Evolutionary conservation across 2,797 vertebrate genomes (phyloP).

Genomic region (Echeneis naucrates): DNA sequence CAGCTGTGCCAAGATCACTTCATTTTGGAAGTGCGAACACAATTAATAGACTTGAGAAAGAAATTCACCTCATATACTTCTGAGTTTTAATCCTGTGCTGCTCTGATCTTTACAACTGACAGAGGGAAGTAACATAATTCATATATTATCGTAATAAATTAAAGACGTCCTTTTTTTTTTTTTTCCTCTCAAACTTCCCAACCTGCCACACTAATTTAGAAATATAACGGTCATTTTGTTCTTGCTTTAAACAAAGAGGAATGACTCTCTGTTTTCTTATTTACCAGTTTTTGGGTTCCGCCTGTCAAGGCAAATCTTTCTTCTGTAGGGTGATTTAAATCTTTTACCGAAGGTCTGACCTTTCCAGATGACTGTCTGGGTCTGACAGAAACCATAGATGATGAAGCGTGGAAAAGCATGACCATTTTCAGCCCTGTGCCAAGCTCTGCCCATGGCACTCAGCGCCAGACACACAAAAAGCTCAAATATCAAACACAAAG

Average conservation of each 20-base stretch:
- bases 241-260: conserved; percentile 55
- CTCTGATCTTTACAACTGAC: conserved; percentile 19
- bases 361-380: conserved; percentile 81
- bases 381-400: conserved; percentile 80
- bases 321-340: conserved; percentile 79
- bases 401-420: conserved; percentile 74
- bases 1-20: conserved; percentile 65
- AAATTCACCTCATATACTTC: conserved; percentile 23
- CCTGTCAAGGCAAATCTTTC: conserved; percentile 85
- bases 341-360: conserved; percentile 83
- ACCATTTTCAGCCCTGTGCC: conserved; percentile 73
- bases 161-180: conserved; percentile 16
- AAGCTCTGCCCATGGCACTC: conserved; percentile 22
- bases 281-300: conserved; percentile 76
- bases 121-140: conserved; percentile 3
- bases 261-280: conserved; percentile 73
- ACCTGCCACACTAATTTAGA: conserved; percentile 43
- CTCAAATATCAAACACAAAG: conserved; percentile 15
- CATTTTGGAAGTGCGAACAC: conserved; percentile 59
- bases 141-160: conserved; percentile 20
- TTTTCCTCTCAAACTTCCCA: conserved; percentile 27
- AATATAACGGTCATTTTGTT: conserved; percentile 45
- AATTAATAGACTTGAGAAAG: conserved; percentile 65
- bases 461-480: conserved; percentile 17
- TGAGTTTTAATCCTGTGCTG: neutral